Conservation (phyloP, 1,140 invertebrate species). For the Neoseiulus cucumeris region DNA sequence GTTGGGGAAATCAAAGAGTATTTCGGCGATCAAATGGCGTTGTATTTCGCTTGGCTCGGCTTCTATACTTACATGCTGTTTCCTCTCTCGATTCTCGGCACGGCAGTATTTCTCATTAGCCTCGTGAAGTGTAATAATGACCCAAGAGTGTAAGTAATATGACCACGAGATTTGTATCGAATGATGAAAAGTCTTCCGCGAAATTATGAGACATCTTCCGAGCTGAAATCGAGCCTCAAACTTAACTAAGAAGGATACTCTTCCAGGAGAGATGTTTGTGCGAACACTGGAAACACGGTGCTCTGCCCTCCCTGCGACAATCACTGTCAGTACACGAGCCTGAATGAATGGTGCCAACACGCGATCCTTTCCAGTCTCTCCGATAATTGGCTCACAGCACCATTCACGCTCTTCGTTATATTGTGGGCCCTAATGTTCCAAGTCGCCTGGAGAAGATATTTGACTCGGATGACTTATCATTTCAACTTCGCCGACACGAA, state of each 20-base stretch:
- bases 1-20: not conserved
- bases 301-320: no score
- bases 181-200: no score
- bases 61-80: not conserved
- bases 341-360: not conserved
- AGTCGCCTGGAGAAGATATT: not conserved
- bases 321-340: no score
- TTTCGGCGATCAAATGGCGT: not conserved
- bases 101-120: not conserved
- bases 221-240: no score
- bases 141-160: not conserved
- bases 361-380: not conserved
- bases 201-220: no score
- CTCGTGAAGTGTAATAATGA: not conserved
- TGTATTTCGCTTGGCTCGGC: not conserved
- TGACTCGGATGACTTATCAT: no score
- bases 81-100: not conserved
- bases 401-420: not conserved
- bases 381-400: not conserved
- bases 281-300: no score
- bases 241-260: no score
- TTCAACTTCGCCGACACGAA: no score
- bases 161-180: no score
- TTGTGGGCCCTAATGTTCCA: not conserved
- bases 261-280: no score